Base-by-base conservation (phyloP, 2,113 vertebrate species). In the Mastomys coucha region DNA sequence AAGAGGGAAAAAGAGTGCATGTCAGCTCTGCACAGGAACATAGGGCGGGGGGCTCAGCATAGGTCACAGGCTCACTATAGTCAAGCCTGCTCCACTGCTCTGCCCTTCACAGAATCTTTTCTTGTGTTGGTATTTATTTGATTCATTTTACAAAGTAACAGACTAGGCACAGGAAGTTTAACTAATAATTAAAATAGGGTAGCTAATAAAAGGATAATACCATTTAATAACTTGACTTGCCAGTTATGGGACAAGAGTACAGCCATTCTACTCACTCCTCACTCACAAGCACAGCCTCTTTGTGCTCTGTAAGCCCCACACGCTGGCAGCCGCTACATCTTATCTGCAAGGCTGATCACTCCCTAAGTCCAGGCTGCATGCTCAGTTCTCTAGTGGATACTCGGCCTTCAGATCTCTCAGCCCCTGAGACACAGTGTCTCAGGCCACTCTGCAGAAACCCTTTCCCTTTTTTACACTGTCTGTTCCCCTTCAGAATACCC, bases 41-140 rank as follows among this genome's bases (percentile, higher is more conserved):
- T 60, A 58, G 42, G 9, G 56, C 8, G 14, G 8, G 20, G 39
- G 13, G 7, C 2, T 9, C 2, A 1, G 56, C 28, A n/a, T 0
- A 9, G 3, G 19, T 2, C 39, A 69, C 51, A 7, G 5, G 45
- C 22, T 69, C 72, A 36, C 73, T 42, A 0, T 1, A 4, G 7
- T 1, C 7, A 67, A 33, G 76, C n/a, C 4, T 56, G 67, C 36
- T 56, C 24, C 4, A 14, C 13, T 60, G 14, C 53, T 86, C 39
- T 53, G 28, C 4, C 67, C 58, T 96, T 91, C 84, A 78, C 70
- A 72, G 58, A 72, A 65, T 58, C 14, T 19, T 80, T 70, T 7
- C 95, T 20, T 31, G 20, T 63, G 88, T n/a, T 75, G 87, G 67
- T 13, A 49, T 26, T 90, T 53, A 60, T 42, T 33, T 58, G n/a